phyloP scores from a whole-genome alignment of 2,797 vertebrate species.

The Notamacropus eugenii region DNA sequence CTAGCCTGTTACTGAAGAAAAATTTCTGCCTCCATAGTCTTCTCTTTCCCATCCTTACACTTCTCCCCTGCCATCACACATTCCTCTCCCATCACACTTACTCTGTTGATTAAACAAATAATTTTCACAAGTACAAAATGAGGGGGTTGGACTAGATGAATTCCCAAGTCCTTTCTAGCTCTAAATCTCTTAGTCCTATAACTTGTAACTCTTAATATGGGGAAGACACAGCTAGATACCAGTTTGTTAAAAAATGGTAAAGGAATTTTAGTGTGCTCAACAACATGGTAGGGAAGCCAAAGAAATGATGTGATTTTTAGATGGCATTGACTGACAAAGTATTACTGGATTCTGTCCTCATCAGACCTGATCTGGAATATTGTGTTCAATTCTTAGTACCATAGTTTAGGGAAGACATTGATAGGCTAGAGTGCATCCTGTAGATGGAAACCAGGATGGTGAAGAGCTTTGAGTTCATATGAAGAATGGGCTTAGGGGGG shows the following conservation, averaged over 20 bases:
- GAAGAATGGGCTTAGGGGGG: neutral
- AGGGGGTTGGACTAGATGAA: neutral
- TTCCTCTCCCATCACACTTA: neutral
- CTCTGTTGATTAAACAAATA: neutral
- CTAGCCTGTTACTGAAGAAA: neutral
- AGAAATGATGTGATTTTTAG: neutral
- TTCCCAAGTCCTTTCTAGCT: neutral
- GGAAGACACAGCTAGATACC: neutral
- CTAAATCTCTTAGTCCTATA: neutral
- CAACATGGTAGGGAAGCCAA: neutral
- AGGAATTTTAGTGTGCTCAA: neutral
- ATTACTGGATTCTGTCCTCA: neutral
- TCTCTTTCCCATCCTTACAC: neutral
- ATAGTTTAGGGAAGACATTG: neutral
- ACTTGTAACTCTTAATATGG: neutral
- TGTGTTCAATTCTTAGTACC: neutral
- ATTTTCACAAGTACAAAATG: constrained; percentile 3
- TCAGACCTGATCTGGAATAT: neutral
- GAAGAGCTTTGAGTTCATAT: neutral
- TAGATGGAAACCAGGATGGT: neutral
- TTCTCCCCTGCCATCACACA: neutral
- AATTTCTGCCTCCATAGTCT: neutral
- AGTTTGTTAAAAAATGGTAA: neutral
- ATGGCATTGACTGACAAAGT: neutral
- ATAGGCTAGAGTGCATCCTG: neutral